Base-by-base conservation (phyloP, 2,113 vertebrate genomes). In the Columba livia region DNA sequence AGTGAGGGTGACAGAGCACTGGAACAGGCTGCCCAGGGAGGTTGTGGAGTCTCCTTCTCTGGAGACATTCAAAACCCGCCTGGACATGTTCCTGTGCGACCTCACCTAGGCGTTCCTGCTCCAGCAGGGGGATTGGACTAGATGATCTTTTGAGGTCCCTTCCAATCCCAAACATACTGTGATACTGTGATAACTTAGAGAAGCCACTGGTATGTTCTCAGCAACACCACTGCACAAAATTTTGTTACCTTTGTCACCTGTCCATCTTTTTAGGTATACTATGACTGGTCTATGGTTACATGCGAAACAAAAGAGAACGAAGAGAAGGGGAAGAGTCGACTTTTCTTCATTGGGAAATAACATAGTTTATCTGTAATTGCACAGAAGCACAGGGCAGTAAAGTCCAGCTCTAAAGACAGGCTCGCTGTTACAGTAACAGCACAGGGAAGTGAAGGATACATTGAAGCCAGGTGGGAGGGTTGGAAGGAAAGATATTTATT, bases 391-490 rank as follows among this genome's bases (percentile, higher is more conserved):
- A 12, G 32, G 7, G 19, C 51, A 90, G 29, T 34, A 36, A 79
- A 80, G 32, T 23, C 58, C 29, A 57, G 25, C 61, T 79, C 61
- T 57, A 87, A 83, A 75, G 48, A 17, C 28, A 82, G 25, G 40
- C 9, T 79, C 51, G 16, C 44, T 79, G 24, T 66, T 65, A 50
- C 17, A 86, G 12, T 1, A 32, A 69, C 19, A 80, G 42, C 60
- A 58, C 6, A 38, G 29, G 25, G 28, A 85, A 40, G 28, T 13
- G 11, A 77, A 12, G 2, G 40, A 77, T 31, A 25, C 11, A 74
- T 1, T 34, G 82, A 83, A 89, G 16, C 1, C 2, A 21, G 15
- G 20, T 0, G 0, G 12, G 9, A 11, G 11, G 4, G 7, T 17
- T 70, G 29, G 25, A 65, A 88, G 42, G 23, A 44, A 83, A 83